These are phyloP conservation scores for Jaculus jaculus DNA, from an alignment of 2,113 vertebrate genomes.

Conservation along the genomic window DNA sequence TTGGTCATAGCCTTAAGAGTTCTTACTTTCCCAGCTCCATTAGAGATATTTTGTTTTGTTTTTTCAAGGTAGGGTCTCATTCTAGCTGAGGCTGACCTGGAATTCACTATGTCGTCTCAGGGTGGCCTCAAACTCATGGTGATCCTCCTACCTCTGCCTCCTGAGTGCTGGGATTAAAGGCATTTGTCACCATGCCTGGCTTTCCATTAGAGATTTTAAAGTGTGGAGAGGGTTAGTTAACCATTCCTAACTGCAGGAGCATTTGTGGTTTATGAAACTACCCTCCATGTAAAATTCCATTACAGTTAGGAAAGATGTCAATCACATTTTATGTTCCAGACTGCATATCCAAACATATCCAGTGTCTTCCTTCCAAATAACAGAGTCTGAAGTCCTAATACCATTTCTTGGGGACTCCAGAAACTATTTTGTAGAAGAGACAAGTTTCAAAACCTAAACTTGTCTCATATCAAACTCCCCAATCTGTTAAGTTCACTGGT, in stretches of 20 bases:
- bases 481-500: background rate
- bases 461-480: conserved; percentile 17
- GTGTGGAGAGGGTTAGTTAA: background rate
- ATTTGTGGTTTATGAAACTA: conserved; percentile 32
- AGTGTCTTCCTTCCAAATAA: background rate
- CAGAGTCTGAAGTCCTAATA: background rate
- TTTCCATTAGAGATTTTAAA: conserved; percentile 3
- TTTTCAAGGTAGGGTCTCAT: too few species aligned
- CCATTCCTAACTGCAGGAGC: conserved; percentile 25
- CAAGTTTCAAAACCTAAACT: conserved; percentile 26
- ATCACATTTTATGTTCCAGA: too few species aligned
- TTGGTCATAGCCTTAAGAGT: background rate
- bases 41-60: too few species aligned
- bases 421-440: background rate
- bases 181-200: too few species aligned
- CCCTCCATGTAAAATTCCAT: conserved; percentile 9
- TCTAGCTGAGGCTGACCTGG: too few species aligned
- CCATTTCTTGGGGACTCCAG: background rate
- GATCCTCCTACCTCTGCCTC: too few species aligned
- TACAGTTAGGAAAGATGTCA: background rate
- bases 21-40: background rate
- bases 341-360: background rate
- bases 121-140: too few species aligned
- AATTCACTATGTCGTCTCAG: too few species aligned
- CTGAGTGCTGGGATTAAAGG: too few species aligned